Conservation (phyloP, 2,797 vertebrate genomes). For the Halcyon smyrnensis region DNA sequence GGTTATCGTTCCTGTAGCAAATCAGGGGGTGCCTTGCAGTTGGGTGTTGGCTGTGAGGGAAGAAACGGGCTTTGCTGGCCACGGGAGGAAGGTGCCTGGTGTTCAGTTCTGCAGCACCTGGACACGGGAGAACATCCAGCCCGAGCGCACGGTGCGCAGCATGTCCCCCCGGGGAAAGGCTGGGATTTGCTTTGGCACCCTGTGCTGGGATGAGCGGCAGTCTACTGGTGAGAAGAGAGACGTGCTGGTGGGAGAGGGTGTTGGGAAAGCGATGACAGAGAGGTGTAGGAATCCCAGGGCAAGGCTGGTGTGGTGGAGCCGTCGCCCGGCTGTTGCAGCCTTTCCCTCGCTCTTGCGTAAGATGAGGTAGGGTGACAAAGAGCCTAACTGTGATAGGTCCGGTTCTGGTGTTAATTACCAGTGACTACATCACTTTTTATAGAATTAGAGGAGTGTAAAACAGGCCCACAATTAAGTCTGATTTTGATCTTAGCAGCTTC, state of each 20-base stretch:
- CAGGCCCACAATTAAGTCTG: slow-evolving; percentile 11
- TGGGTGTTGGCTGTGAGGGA: rapidly evolving
- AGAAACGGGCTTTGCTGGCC: neutral
- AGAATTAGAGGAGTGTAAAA: slow-evolving; percentile 3
- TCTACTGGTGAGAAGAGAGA: neutral
- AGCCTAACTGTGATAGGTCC: neutral
- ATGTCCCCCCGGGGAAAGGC: neutral
- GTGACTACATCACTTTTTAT: slow-evolving; percentile 1
- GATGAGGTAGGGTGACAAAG: neutral
- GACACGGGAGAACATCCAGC: neutral
- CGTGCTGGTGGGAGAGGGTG: neutral
- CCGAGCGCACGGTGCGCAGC: rapidly evolving
- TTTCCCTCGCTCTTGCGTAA: neutral
- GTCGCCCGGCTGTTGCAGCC: neutral
- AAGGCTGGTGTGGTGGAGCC: neutral
- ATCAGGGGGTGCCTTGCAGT: neutral
- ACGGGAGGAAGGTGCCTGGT: neutral
- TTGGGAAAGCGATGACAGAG: neutral
- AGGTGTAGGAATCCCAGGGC: slow-evolving; percentile 47
- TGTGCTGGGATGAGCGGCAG: neutral
- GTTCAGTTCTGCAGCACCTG: rapidly evolving
- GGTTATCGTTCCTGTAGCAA: neutral
- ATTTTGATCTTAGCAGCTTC: slow-evolving; percentile 51
- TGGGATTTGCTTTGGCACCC: slow-evolving; percentile 22
- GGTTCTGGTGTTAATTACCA: slow-evolving; percentile 24